A percentile compares a stretch with the other conserved stretches of the same genome.
Evolutionary conservation across 2,113 vertebrate genomes (phyloP).

Genomic region (Sylvilagus bachmani): DNA sequence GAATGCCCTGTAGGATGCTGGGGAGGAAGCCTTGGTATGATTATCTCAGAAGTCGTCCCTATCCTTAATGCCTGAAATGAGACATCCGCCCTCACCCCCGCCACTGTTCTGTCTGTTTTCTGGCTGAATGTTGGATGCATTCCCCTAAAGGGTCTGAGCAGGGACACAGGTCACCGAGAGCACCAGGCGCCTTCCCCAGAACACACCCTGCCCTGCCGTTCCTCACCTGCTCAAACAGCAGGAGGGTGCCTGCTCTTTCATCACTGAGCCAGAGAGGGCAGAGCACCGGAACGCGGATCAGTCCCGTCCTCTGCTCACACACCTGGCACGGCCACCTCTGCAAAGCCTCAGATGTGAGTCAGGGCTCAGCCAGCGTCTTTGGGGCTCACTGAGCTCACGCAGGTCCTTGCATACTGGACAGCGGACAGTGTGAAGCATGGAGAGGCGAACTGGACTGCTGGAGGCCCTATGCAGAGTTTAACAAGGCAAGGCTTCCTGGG

Average conservation of each 20-base stretch:
- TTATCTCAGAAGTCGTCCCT: neutral
- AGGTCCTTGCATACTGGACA: neutral
- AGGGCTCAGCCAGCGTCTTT: neutral
- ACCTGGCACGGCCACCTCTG: neutral
- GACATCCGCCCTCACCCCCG: too few relatives aligned
- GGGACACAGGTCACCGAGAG: neutral
- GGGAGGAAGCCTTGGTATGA: neutral
- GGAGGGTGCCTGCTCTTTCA: neutral
- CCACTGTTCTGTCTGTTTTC: neutral
- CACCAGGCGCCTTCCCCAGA: neutral
- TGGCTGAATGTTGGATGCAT: neutral
- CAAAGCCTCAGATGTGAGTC: neutral
- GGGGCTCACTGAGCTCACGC: neutral
- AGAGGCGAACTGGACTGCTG: neutral
- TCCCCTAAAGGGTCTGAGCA: neutral
- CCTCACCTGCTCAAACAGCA: neutral
- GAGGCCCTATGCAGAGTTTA: too few relatives aligned
- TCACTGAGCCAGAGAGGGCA: neutral
- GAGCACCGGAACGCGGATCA: neutral
- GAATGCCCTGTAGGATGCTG: neutral
- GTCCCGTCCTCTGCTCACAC: neutral
- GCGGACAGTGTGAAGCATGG: neutral
- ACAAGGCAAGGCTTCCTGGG: neutral
- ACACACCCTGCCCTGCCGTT: neutral
- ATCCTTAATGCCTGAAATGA: too few relatives aligned